These are phyloP conservation scores for Anadara kagoshimensis DNA, from an alignment of 1,140 invertebrate genomes.

Conservation along the genomic window DNA sequence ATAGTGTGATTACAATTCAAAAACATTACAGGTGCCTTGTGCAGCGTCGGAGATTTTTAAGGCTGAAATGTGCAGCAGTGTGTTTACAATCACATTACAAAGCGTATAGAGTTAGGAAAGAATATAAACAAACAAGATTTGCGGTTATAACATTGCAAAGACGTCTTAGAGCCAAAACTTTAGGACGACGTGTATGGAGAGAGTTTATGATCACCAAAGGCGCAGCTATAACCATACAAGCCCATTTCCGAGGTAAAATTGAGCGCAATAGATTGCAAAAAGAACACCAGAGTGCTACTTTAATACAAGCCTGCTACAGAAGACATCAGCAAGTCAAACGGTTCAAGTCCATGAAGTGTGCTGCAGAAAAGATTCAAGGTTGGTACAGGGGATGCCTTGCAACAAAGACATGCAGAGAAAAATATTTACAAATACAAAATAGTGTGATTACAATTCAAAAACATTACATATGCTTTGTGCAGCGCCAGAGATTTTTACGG, in stretches of 20 bases:
- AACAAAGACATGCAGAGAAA: constrained; percentile 6
- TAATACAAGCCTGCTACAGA: no score
- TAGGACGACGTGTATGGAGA: constrained; percentile 5
- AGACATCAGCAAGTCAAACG: no score
- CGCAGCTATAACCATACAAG: constrained; percentile 43
- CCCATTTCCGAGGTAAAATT: constrained; percentile 28
- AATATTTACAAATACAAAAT: not conserved
- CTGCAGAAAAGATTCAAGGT: constrained; percentile 43
- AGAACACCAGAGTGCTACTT: constrained; percentile 13
- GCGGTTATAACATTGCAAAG: constrained; percentile 17
- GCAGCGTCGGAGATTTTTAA: not conserved
- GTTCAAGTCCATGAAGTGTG: not conserved
- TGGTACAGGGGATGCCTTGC: constrained; percentile 25
- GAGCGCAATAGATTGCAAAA: not conserved
- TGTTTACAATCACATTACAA: constrained; percentile 32
- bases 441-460: constrained; percentile 31
- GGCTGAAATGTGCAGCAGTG: not conserved
- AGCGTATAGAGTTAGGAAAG: constrained; percentile 17
- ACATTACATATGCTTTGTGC: constrained; percentile 18
- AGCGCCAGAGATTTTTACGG: not conserved
- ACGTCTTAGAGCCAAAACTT: not conserved
- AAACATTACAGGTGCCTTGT: constrained; percentile 25
- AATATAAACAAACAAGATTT: not conserved
- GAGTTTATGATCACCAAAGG: constrained; percentile 22
- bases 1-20: constrained; percentile 40